phyloP scores from a whole-genome alignment of 2,113 vertebrate species.

The Entelurus aequoreus region DNA sequence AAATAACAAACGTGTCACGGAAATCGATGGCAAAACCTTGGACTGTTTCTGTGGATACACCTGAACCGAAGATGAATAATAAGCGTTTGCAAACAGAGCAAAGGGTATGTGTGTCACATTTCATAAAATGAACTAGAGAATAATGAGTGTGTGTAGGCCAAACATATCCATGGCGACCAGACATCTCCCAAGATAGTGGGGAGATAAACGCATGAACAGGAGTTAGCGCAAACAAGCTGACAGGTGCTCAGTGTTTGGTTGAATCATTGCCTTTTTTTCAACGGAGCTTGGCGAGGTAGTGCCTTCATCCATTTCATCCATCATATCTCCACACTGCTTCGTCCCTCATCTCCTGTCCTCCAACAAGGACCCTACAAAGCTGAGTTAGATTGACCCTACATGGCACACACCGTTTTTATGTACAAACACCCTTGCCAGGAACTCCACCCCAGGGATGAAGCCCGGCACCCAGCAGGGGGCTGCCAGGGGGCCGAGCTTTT shows the following conservation, averaged over 20 bases:
- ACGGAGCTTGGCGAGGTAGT: conserved; percentile 20
- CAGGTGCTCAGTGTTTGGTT: conserved; percentile 41
- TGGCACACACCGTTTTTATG: background rate
- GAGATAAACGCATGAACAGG: conserved; percentile 4
- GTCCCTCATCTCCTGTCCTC: conserved; percentile 49
- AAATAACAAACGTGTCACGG: conserved; percentile 3
- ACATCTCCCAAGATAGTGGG: conserved; percentile 4
- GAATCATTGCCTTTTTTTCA: conserved; percentile 49
- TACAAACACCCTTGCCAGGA: background rate
- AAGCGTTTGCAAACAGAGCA: conserved; percentile 17
- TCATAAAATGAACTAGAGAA: conserved; percentile 8
- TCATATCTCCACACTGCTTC: conserved; percentile 32
- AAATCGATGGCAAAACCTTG: conserved; percentile 45
- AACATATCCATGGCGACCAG: conserved; percentile 32
- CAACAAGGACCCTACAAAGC: conserved; percentile 26
- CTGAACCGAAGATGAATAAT: conserved; percentile 37
- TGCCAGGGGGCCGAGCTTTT: conserved; percentile 40
- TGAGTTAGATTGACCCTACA: too few relatives aligned
- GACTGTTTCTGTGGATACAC: conserved; percentile 26
- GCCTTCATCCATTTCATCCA: conserved; percentile 36
- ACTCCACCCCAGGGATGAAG: conserved; percentile 32
- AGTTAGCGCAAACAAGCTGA: conserved; percentile 4
- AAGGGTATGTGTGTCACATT: background rate
- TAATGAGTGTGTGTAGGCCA: conserved; percentile 26
- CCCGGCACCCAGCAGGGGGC: conserved; percentile 27